These are phyloP conservation scores for Apis laboriosa DNA, from an alignment of 1,140 invertebrate genomes.

Conservation along the genomic window DNA sequence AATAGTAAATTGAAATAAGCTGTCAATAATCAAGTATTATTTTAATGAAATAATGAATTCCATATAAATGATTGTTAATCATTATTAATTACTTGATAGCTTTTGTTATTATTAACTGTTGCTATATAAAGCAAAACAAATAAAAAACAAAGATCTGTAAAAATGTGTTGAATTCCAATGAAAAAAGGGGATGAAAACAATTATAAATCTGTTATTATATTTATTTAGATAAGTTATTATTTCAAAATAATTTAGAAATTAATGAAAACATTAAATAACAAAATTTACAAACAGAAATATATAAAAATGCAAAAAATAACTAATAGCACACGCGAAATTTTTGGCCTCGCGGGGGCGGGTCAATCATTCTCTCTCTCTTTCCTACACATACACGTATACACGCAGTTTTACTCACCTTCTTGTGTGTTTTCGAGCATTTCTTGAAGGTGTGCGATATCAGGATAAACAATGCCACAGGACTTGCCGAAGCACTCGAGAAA, in stretches of 20 bases:
- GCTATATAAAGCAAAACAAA: background rate
- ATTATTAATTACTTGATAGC: background rate
- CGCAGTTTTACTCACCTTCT: conserved; percentile 85
- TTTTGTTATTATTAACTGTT: background rate
- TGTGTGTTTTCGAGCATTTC: conserved; percentile 93
- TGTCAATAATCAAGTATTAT: conserved; percentile 60
- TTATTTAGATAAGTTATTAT: background rate
- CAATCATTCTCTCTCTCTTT: conserved; percentile 47
- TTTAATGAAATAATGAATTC: conserved; percentile 8
- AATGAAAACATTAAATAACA: background rate
- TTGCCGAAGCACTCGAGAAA: conserved; percentile 94
- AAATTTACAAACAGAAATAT: background rate
- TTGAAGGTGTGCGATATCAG: conserved; percentile 91
- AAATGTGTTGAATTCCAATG: background rate
- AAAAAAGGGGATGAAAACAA: conserved; percentile 42
- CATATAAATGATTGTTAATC: background rate
- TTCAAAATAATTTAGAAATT: background rate
- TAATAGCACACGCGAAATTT: conserved; percentile 58
- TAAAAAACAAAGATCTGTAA: background rate
- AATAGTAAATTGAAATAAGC: conserved; percentile 51
- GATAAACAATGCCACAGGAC: conserved; percentile 88
- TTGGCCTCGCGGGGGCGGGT: conserved; percentile 65
- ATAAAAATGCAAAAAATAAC: conserved; percentile 38
- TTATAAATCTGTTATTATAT: background rate
- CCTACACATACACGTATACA: conserved; percentile 43